These are phyloP conservation scores for Melanotaenia pygmaea DNA, from an alignment of 2,797 vertebrate species.

Conservation along the genomic window DNA sequence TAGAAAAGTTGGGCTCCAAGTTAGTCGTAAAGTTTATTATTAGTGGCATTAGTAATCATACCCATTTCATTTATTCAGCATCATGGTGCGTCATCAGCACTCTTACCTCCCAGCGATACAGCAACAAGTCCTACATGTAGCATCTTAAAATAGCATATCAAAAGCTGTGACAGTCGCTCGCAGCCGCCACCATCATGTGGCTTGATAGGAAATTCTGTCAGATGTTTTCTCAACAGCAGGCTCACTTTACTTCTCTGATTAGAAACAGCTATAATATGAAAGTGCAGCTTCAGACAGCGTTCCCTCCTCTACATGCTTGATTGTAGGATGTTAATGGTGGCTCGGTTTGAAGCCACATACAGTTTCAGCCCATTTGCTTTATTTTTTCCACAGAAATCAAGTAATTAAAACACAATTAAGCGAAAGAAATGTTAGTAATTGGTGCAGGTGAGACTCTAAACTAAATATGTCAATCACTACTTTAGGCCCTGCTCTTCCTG, in stretches of 20 bases:
- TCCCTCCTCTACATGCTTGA: constrained; percentile 24
- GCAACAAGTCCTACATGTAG: constrained; percentile 35
- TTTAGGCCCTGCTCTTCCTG: neutral
- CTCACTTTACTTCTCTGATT: constrained; percentile 59
- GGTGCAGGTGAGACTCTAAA: constrained; percentile 21
- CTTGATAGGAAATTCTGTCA: constrained; percentile 40
- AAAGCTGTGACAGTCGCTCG: constrained; percentile 20
- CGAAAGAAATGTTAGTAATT: constrained; percentile 8
- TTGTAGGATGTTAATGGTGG: constrained; percentile 60
- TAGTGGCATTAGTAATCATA: constrained; percentile 37
- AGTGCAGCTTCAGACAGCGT: constrained; percentile 7
- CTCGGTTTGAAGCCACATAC: constrained; percentile 35
- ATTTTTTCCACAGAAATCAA: constrained; percentile 33
- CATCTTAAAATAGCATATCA: constrained; percentile 65
- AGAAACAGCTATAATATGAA: constrained; percentile 36
- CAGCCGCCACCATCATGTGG: constrained; percentile 36
- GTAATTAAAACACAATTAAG: constrained; percentile 27
- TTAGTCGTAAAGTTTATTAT: constrained; percentile 35
- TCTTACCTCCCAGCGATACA: constrained; percentile 37
- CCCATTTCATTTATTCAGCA: constrained; percentile 8
- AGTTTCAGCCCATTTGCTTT: constrained; percentile 22
- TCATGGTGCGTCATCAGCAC: constrained; percentile 48
- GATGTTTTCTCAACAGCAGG: constrained; percentile 60
- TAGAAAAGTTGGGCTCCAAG: neutral
- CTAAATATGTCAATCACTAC: constrained; percentile 26